These are phyloP conservation scores for Acyrthosiphon pisum DNA, from an alignment of 1,140 invertebrate genomes.

Conservation along the genomic window DNA sequence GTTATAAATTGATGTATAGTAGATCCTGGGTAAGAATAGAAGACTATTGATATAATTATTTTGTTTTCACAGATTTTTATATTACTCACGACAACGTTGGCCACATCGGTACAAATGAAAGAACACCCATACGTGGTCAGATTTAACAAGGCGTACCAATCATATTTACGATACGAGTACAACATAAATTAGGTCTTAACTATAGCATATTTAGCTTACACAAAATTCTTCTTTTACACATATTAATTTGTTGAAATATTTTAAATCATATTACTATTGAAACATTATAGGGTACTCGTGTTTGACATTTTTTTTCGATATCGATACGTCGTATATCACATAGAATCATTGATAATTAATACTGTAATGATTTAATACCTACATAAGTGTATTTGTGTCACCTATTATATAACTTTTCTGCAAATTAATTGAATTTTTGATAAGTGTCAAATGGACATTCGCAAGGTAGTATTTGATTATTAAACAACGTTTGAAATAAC, in stretches of 20 bases:
- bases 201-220: too few species aligned
- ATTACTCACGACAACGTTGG: neutral
- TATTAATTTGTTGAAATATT: too few species aligned
- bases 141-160: neutral
- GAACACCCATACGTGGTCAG: neutral
- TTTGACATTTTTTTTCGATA: neutral
- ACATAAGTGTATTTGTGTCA: neutral
- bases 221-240: neutral
- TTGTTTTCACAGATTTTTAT: neutral
- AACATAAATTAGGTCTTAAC: neutral
- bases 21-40: too few species aligned
- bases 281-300: neutral
- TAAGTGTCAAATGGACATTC: neutral
- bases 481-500: neutral
- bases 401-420: neutral
- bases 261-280: too few species aligned
- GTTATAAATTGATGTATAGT: neutral
- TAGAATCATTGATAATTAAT: neutral
- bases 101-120: neutral
- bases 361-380: neutral
- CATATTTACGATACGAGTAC: neutral
- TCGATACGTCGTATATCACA: neutral
- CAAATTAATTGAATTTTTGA: neutral
- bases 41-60: neutral
- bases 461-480: neutral